Evolutionary conservation across 2,888 invertebrate species (phyloP), one percentile per base, ranked within the genome.

Genomic region (Mantis religiosa): DNA sequence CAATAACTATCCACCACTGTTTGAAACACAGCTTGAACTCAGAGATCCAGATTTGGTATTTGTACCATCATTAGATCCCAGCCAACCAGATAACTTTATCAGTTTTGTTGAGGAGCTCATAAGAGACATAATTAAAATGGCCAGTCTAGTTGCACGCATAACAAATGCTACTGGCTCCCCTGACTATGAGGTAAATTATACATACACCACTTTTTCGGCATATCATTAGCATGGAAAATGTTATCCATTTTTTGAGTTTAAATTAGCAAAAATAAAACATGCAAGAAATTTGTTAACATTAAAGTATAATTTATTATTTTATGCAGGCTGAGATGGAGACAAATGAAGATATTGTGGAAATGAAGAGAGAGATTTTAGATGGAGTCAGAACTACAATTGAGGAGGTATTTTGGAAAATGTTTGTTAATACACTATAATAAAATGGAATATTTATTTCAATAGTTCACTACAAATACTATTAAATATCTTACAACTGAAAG

Each of bases 21-120:
- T 99, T 92, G 97, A 98, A 93, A 97, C 98, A 0, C 96, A 97
- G 83, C 93, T 99, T 89, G 97, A 97, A 92, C 94, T 99, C 3
- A 93, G 96, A 85, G 97, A 98, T 90, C 98, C 97, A 0, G 96
- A 98, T 91, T 95, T 98, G 92, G 95, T 97, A 25, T 98, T 97
- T 92, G 95, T 96, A 14, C 98, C 99, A 1, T 97, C 97, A 0
- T 93, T 99, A 89, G 97, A 98, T 90, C 95, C 96, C 1, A 96
- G 95, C 15, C 95, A 96, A 92, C 95, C 96, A 0, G 96, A 97
- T 92, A 96, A 98, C 0, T 97, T 98, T 91, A 96, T 96, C 91
- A 96, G 95, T 87, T 93, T 98, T 91, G 95, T 98, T 28, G 95
- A 95, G 89, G 95, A 96, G 54, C 94, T 99, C 0, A 96, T 98